Percentiles rank a stretch among this genome's conserved stretches.
phyloP scores from a whole-genome alignment of 2,113 vertebrate genomes.

The Lepus europaeus region DNA sequence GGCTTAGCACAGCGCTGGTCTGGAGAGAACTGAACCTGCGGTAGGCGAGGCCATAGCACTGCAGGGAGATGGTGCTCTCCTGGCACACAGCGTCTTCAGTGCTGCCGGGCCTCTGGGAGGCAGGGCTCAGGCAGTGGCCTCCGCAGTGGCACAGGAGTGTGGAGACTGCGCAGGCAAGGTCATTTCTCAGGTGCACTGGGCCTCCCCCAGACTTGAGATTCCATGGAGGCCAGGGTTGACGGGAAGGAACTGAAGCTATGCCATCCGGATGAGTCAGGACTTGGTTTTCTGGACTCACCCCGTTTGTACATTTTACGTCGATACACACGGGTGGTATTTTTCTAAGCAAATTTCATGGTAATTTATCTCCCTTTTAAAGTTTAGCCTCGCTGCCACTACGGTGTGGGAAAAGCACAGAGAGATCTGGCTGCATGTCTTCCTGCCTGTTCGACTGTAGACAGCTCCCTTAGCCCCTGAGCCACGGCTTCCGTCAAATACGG shows the following conservation, averaged over 20 bases:
- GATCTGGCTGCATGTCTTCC: no score
- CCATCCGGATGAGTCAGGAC: neutral
- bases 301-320: neutral
- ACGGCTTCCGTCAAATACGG: neutral
- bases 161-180: neutral
- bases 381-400: neutral
- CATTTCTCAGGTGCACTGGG: neutral
- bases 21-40: slow-evolving; percentile 10
- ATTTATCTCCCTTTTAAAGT: neutral
- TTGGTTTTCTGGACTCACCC: neutral
- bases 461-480: neutral
- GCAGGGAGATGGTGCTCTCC: neutral
- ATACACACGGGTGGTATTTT: neutral
- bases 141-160: neutral
- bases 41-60: neutral
- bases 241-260: neutral
- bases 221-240: neutral
- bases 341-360: neutral
- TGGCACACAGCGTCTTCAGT: no score
- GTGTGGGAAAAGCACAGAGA: neutral
- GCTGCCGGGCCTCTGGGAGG: neutral
- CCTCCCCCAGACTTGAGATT: neutral
- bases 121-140: neutral
- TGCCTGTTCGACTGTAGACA: neutral
- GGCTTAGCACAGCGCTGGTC: slow-evolving; percentile 45